These are phyloP conservation scores for Aptenodytes patagonicus DNA, from an alignment of 2,113 vertebrate genomes.

Conservation along the genomic window DNA sequence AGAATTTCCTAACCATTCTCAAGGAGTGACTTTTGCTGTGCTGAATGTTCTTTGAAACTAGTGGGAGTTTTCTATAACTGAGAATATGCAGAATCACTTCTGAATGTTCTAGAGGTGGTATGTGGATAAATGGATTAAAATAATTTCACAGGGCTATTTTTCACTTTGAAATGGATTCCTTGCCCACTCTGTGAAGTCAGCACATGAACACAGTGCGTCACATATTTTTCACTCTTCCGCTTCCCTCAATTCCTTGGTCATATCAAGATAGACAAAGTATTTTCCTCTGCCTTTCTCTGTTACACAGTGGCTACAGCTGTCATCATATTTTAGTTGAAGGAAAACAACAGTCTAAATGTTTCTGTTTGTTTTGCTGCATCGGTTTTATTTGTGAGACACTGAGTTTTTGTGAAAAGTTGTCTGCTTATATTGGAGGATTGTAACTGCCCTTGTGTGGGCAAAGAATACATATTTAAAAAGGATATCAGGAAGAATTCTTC, in stretches of 20 bases:
- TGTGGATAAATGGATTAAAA: background rate
- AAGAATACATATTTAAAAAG: background rate
- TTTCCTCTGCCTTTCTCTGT: background rate
- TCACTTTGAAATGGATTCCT: background rate
- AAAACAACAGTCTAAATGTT: background rate
- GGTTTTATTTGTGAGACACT: background rate
- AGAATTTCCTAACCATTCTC: background rate
- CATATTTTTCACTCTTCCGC: background rate
- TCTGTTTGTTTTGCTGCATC: background rate
- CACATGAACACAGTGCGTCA: accelerated
- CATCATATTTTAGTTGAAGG: background rate
- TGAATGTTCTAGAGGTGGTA: background rate
- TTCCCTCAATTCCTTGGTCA: background rate
- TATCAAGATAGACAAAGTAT: background rate
- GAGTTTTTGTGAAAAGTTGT: background rate
- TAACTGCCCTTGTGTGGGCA: background rate
- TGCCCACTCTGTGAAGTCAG: background rate
- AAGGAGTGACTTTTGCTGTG: background rate
- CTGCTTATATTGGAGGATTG: background rate
- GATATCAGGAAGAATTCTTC: background rate
- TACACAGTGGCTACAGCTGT: background rate
- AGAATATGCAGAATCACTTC: background rate
- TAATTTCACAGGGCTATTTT: background rate
- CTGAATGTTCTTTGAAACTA: background rate
- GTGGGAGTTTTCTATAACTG: background rate